Conservation (phyloP, 2,888 invertebrate genomes). For the Rhaphigaster nebulosa region DNA sequence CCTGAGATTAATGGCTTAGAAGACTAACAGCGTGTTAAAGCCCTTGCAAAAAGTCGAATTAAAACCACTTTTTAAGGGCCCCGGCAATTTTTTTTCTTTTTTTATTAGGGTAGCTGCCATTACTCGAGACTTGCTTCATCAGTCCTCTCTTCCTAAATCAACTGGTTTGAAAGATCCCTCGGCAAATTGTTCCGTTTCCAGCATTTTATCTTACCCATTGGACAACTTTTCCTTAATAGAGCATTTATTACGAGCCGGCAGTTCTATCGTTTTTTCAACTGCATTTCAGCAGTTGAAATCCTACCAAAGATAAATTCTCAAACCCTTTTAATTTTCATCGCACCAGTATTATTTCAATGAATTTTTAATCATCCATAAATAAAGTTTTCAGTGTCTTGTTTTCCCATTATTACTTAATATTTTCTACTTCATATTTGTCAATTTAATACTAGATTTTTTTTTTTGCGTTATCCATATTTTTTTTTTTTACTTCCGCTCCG, state of each 20-base stretch:
- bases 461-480: too few species aligned
- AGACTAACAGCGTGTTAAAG: neutral
- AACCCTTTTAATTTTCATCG: too few species aligned
- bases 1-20: neutral
- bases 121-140: constrained; percentile 2
- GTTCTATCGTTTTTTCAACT: neutral
- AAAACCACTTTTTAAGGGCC: neutral
- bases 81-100: neutral
- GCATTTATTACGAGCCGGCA: neutral
- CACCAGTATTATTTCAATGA: too few species aligned
- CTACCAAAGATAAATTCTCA: neutral
- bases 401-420: too few species aligned
- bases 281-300: neutral
- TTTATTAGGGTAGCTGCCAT: neutral
- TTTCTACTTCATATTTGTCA: too few species aligned
- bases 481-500: too few species aligned
- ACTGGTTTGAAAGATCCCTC: neutral
- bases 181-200: neutral
- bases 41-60: neutral
- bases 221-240: neutral
- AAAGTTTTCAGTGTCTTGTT: too few species aligned
- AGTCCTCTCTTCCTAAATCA: neutral
- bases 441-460: too few species aligned
- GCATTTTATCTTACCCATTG: neutral
- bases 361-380: too few species aligned